Percentiles rank a stretch among this genome's conserved stretches.
phyloP scores from a whole-genome alignment of 2,113 vertebrate species.

The Paracanthobrama guichenoti region DNA sequence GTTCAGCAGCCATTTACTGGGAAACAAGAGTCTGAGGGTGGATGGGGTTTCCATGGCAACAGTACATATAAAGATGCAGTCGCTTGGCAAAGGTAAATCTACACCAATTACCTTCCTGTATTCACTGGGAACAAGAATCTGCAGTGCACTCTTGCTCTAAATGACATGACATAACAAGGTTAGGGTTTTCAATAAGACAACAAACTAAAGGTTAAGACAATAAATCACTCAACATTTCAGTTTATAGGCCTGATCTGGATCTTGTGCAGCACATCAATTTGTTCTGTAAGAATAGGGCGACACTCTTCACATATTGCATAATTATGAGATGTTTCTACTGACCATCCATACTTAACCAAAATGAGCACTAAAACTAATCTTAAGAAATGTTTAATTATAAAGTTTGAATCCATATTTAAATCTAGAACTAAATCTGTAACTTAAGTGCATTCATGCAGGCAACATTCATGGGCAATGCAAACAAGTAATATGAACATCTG shows the following conservation, averaged over 20 bases:
- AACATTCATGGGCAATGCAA: neutral
- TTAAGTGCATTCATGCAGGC: neutral
- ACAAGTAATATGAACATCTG: neutral
- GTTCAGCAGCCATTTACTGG: slow-evolving; percentile 44
- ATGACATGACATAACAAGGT: slow-evolving; percentile 37
- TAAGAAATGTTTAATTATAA: too few relatives aligned
- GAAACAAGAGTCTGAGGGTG: slow-evolving; percentile 45
- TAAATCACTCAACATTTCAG: neutral
- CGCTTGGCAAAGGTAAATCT: slow-evolving; percentile 66
- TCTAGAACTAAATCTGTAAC: neutral
- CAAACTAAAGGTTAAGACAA: slow-evolving; percentile 29
- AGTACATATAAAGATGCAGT: slow-evolving; percentile 71
- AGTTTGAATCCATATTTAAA: neutral
- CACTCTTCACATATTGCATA: neutral
- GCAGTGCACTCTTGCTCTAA: slow-evolving; percentile 16
- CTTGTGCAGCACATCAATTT: neutral
- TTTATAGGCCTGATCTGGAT: slow-evolving; percentile 3
- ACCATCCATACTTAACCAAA: neutral
- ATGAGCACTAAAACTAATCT: neutral
- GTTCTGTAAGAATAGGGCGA: neutral
- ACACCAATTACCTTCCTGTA: slow-evolving; percentile 35
- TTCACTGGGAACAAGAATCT: slow-evolving; percentile 43
- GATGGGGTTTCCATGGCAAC: slow-evolving; percentile 81
- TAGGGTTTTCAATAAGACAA: slow-evolving; percentile 23
- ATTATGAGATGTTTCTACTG: neutral